phyloP scores from a whole-genome alignment of 2,797 vertebrate genomes.

The Tenualosa ilisha region DNA sequence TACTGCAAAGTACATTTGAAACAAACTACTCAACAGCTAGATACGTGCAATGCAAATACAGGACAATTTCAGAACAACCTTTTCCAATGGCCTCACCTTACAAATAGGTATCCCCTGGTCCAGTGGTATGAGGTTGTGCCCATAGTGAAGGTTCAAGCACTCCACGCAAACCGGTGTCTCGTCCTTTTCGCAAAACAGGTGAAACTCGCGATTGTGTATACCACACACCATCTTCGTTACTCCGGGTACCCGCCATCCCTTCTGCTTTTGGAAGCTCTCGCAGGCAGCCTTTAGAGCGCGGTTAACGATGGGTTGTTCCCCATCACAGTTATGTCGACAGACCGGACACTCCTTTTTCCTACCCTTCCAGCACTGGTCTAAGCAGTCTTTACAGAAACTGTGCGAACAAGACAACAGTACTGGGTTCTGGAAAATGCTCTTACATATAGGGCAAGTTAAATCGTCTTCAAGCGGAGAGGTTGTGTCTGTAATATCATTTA shows the following conservation, averaged over 20 bases:
- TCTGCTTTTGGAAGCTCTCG: conserved; percentile 61
- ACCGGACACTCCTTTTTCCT: conserved; percentile 64
- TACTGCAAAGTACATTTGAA: neutral
- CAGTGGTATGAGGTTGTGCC: conserved; percentile 59
- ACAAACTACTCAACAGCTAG: too few species aligned
- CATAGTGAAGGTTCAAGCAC: conserved; percentile 65
- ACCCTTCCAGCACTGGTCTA: conserved; percentile 69
- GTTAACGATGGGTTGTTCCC: conserved; percentile 56
- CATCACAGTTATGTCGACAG: conserved; percentile 54
- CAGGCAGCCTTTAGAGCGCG: conserved; percentile 62
- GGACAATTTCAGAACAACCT: neutral
- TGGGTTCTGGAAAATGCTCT: conserved; percentile 73
- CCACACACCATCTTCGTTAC: conserved; percentile 49
- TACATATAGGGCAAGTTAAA: conserved; percentile 75
- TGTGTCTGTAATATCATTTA: conserved; percentile 46
- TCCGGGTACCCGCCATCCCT: neutral
- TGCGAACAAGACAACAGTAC: conserved; percentile 75
- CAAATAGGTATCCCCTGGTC: conserved; percentile 55
- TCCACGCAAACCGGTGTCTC: conserved; percentile 72
- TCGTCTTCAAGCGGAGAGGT: conserved; percentile 64
- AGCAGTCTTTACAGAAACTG: conserved; percentile 77
- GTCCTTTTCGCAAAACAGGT: conserved; percentile 74
- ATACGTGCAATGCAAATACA: neutral
- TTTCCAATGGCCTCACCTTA: conserved; percentile 56
- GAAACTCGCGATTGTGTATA: conserved; percentile 67